Conservation (phyloP, 2,113 vertebrate genomes). For the Anas platyrhynchos region DNA sequence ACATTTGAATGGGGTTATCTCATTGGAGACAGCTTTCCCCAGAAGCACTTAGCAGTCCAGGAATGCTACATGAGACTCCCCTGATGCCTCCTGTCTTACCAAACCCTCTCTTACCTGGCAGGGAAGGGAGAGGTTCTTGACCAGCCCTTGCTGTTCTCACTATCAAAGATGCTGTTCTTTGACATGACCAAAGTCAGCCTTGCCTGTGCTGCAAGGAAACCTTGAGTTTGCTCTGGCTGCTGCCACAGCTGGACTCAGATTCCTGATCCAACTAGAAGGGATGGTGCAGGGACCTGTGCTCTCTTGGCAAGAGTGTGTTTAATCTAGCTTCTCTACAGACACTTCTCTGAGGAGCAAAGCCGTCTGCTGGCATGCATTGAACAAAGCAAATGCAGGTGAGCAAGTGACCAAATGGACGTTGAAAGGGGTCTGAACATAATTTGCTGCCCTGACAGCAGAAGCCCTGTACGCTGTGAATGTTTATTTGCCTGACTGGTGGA, state of each 20-base stretch:
- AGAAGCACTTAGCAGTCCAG: neutral
- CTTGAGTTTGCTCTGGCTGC: neutral
- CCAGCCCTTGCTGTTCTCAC: neutral
- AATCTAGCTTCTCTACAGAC: neutral
- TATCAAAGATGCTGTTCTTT: neutral
- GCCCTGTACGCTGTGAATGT: accelerated
- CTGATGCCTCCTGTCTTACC: neutral
- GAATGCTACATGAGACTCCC: neutral
- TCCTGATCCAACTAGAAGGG: neutral
- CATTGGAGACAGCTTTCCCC: neutral
- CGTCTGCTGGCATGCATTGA: neutral
- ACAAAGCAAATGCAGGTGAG: neutral
- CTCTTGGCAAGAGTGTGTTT: neutral
- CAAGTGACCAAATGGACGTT: neutral
- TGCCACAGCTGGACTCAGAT: neutral
- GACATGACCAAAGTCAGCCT: neutral
- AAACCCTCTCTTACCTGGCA: neutral
- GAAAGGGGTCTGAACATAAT: neutral
- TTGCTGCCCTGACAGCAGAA: neutral
- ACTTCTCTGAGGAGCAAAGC: neutral
- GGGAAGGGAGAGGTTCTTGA: neutral
- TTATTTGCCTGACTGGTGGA: neutral
- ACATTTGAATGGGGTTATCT: neutral
- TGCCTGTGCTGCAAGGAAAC: neutral
- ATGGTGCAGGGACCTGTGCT: neutral